Percentiles rank a stretch among this genome's conserved stretches.
phyloP scores from a whole-genome alignment of 2,113 vertebrate genomes.

The Planiliza haematocheilus region DNA sequence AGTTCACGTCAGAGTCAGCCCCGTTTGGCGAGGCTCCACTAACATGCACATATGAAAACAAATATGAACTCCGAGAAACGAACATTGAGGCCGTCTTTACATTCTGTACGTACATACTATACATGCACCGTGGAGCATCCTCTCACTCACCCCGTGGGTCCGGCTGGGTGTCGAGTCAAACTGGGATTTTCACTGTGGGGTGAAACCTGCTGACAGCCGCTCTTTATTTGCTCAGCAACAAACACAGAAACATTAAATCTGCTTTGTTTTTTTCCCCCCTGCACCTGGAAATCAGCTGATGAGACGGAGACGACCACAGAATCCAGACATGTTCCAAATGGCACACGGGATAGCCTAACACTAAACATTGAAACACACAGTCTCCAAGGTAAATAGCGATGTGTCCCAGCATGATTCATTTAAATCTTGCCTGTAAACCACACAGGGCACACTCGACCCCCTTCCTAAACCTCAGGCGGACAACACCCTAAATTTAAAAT shows the following conservation, averaged over 20 bases:
- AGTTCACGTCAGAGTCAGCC: conserved; percentile 58
- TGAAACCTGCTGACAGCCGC: conserved; percentile 57
- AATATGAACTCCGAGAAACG: conserved; percentile 53
- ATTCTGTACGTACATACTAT: conserved; percentile 21
- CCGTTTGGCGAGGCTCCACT: conserved; percentile 64
- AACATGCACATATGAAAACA: conserved; percentile 70
- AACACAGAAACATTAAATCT: conserved; percentile 15
- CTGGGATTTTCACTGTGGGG: conserved; percentile 63
- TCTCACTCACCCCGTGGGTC: conserved; percentile 46
- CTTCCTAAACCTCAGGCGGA: conserved; percentile 37
- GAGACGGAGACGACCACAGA: background rate
- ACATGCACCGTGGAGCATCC: conserved; percentile 32
- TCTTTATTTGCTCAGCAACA: conserved; percentile 45
- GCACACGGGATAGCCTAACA: conserved; percentile 46
- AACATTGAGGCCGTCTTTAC: conserved; percentile 56
- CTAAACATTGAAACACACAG: conserved; percentile 53
- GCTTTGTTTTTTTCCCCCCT: background rate
- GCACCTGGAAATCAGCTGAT: background rate
- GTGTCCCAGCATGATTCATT: conserved; percentile 45
- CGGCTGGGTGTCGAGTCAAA: conserved; percentile 48
- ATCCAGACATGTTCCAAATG: conserved; percentile 56
- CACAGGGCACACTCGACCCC: conserved; percentile 38
- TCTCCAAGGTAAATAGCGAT: conserved; percentile 53
- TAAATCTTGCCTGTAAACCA: conserved; percentile 46
- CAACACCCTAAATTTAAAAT: conserved; percentile 24